Evolutionary conservation across 1,140 invertebrate genomes (phyloP).

Genomic region (Akabosia matsudoensis): DNA sequence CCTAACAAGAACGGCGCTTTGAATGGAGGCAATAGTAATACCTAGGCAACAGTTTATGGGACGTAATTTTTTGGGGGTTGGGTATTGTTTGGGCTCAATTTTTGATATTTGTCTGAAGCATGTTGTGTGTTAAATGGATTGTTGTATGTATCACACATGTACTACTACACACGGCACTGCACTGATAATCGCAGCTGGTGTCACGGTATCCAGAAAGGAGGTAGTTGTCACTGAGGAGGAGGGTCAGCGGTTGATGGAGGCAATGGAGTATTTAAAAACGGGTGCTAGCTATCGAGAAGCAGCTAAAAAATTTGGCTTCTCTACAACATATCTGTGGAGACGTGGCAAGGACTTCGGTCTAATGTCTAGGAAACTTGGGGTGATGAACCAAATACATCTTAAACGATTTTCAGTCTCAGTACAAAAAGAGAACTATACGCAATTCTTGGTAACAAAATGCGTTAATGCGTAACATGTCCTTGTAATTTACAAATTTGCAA

Average conservation of each 20-base stretch:
- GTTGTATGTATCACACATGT: background rate
- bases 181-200: background rate
- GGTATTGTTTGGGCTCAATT: background rate
- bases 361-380: slow-evolving; percentile 24
- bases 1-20: no score
- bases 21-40: no score
- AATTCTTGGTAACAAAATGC: background rate
- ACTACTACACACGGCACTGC: background rate
- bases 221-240: slow-evolving; percentile 18
- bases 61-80: background rate
- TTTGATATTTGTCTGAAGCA: background rate
- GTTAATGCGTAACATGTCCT: no score
- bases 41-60: no score
- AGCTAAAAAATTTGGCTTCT: slow-evolving; percentile 22
- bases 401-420: background rate
- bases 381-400: background rate
- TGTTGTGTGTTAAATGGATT: background rate
- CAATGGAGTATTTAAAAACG: slow-evolving; percentile 24
- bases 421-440: background rate
- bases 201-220: background rate
- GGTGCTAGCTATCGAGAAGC: slow-evolving; percentile 13
- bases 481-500: background rate
- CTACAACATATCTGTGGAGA: slow-evolving; percentile 15
- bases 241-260: background rate
- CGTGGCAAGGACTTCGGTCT: background rate